Evolutionary conservation across 1,140 invertebrate species (phyloP), one percentile per base, ranked within the genome.

Genomic region (Pollicipes pollicipes): DNA sequence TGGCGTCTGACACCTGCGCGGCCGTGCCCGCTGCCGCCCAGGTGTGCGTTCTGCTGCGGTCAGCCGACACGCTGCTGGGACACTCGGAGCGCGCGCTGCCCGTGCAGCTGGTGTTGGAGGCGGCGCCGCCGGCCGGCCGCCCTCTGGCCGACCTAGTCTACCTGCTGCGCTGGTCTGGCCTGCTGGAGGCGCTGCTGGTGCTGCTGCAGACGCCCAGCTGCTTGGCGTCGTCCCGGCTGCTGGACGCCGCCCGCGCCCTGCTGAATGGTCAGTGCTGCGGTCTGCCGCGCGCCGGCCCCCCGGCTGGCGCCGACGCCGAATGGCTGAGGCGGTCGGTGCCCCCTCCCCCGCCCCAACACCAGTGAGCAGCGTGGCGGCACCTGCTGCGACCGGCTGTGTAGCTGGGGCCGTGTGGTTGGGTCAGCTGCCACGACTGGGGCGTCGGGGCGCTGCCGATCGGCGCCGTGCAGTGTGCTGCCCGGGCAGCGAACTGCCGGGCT

Each of bases 161-260:
- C 24, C 31, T 74, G 13, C 71, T 75, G 29, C 71, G 74, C 29
- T 37, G 31, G 27, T 72, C 66, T 27, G 70, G 70, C 27, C 63
- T 75, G 16, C 27, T 73, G 24, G 45, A 70, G 21, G 68, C 73
- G 2, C 64, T 75, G 30, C 58, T 68, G 24, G 70, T 69, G 16
- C 63, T 75, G 32, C 67, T 72, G 26, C 45, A 66, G 63, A 71
- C 69, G 64, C 30, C 69, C 21, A 64, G 86, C 69, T 84, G 84
- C 45, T 80, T 91, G 58, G 35, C 69, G 73, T 21, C 72, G n/a
- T 75, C 74, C 28, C 74, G 77, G 76, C 77, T 68, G 73, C 68
- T 27, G 28, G 31, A 63, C 30, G 31, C 69, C 32, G 69, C 73
- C 45, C 8, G 45, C 8, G 13, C 3, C 6, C 45, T 58, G 45